Evolutionary conservation across 2,888 invertebrate genomes (phyloP).

Genomic region (Sabellastarte sp.): DNA sequence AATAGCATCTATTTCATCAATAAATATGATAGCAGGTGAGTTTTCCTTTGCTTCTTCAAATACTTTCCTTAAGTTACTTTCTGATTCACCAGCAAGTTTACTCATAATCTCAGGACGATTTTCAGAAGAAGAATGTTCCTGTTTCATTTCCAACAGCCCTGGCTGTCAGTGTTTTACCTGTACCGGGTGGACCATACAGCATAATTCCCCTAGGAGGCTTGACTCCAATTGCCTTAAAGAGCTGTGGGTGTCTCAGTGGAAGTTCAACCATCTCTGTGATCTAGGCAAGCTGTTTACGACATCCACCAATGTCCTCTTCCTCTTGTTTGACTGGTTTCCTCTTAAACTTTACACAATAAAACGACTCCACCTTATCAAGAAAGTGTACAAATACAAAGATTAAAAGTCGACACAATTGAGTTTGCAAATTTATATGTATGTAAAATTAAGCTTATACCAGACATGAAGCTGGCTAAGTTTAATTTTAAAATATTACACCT

Average conservation of each 20-base stretch:
- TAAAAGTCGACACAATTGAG: no score
- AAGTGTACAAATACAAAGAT: no score
- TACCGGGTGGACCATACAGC: constrained; percentile 85
- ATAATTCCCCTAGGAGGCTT: constrained; percentile 97
- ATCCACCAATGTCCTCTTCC: constrained; percentile 98
- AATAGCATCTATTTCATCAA: constrained; percentile 99
- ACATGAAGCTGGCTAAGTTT: no score
- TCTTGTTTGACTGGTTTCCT: constrained; percentile 99
- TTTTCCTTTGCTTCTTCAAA: constrained; percentile 99
- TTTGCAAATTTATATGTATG: no score
- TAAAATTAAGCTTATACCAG: no score
- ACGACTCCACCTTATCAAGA: no score
- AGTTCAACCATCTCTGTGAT: constrained; percentile 99
- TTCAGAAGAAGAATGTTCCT: constrained; percentile 98
- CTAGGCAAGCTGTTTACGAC: constrained; percentile 96
- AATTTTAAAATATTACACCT: no score
- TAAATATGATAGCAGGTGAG: constrained; percentile 98
- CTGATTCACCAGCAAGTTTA: constrained; percentile 98
- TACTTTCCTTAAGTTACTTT: constrained; percentile 96
- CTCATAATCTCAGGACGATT: constrained; percentile 99
- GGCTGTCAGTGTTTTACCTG: constrained; percentile 96
- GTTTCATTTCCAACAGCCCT: constrained; percentile 99
- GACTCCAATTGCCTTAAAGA: constrained; percentile 99
- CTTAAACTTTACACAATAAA: no score
- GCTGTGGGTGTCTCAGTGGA: constrained; percentile 93